phyloP scores from a whole-genome alignment of 2,888 invertebrate genomes.

The Phaonia tiefii region DNA sequence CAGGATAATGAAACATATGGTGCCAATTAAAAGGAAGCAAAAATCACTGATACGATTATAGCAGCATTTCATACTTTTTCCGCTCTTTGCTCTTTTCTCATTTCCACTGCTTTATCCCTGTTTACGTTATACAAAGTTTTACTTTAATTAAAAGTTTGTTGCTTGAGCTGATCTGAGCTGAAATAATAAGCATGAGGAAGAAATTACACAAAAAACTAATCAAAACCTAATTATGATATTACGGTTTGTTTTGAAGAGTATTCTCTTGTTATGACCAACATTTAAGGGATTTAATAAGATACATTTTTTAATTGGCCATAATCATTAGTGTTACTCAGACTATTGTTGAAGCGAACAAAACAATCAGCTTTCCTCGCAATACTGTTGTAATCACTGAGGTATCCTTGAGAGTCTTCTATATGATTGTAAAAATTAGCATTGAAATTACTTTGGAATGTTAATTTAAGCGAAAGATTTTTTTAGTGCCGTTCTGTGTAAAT shows the following conservation, averaged over 20 bases:
- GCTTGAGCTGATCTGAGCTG: not conserved
- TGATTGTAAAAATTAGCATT: too few relatives aligned
- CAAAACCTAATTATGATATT: slow-evolving; percentile 32
- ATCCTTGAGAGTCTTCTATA: too few relatives aligned
- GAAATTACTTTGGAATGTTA: too few relatives aligned
- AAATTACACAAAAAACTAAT: slow-evolving; percentile 20
- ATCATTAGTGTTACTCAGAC: too few relatives aligned
- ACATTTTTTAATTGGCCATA: not conserved
- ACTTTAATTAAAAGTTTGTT: slow-evolving; percentile 23
- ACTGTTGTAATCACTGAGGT: too few relatives aligned
- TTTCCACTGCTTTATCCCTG: not conserved
- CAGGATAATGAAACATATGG: not conserved
- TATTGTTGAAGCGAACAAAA: too few relatives aligned
- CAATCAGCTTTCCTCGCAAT: too few relatives aligned
- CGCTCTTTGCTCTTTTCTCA: not conserved
- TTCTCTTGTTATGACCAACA: slow-evolving; percentile 11
- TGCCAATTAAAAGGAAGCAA: slow-evolving; percentile 25
- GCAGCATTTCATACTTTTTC: not conserved
- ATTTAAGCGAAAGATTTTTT: too few relatives aligned
- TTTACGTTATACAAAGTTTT: not conserved
- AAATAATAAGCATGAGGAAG: not conserved
- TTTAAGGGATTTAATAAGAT: slow-evolving; percentile 2
- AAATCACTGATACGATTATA: slow-evolving; percentile 23
- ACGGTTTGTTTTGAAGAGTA: not conserved
- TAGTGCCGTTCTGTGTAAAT: too few relatives aligned